These are phyloP conservation scores for Vulpes vulpes DNA, from an alignment of 2,113 vertebrate genomes.

Conservation along the genomic window DNA sequence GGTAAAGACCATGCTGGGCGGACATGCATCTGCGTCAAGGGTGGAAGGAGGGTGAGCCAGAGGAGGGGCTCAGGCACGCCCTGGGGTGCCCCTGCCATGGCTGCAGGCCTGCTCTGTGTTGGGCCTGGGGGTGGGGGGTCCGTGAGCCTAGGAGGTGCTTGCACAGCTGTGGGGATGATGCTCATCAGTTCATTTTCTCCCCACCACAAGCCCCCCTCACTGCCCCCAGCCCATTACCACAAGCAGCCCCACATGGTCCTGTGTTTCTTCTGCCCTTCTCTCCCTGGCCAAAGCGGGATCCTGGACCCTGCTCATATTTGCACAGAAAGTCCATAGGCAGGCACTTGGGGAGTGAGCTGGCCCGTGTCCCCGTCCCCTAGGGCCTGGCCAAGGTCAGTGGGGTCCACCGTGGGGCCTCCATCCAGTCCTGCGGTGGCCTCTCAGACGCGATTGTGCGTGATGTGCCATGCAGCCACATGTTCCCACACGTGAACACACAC, in stretches of 20 bases:
- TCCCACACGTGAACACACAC: rapidly evolving
- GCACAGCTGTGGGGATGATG: rapidly evolving
- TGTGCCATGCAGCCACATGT: neutral
- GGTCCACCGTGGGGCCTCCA: rapidly evolving
- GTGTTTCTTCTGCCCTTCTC: neutral
- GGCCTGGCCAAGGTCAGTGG: no score
- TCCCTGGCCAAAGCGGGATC: neutral
- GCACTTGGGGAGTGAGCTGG: neutral
- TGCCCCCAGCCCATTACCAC: no score
- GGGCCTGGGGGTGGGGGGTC: neutral
- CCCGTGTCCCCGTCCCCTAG: rapidly evolving
- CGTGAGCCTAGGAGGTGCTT: neutral
- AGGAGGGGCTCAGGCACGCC: neutral
- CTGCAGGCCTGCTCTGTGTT: neutral
- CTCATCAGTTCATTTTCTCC: no score
- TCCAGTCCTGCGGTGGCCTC: rapidly evolving
- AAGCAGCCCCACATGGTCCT: neutral
- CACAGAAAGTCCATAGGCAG: rapidly evolving
- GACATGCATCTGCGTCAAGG: rapidly evolving
- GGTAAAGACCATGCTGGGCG: rapidly evolving
- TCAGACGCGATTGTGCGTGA: rapidly evolving
- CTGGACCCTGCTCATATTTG: rapidly evolving
- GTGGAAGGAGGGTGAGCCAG: neutral
- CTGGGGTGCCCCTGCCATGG: no score
- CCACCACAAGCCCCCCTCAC: rapidly evolving